A percentile compares a stretch with the other conserved stretches of the same genome.
Conservation (phyloP, 2,797 vertebrate species). For the Taeniopygia guttata region DNA sequence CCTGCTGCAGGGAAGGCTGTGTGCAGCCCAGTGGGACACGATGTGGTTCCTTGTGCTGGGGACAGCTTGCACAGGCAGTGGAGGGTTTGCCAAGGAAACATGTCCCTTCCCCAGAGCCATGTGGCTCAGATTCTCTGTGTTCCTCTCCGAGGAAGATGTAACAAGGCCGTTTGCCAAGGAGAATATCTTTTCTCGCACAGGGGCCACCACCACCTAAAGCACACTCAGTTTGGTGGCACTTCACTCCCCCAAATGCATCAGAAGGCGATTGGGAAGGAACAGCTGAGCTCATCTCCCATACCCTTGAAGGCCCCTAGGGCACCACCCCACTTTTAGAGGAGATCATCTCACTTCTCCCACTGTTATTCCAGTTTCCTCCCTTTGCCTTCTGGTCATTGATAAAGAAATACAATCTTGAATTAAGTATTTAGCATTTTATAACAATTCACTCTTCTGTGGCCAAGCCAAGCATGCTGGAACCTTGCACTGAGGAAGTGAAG, state of each 20-base stretch:
- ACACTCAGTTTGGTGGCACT: background rate
- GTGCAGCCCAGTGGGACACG: accelerated
- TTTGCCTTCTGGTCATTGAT: background rate
- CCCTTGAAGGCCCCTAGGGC: background rate
- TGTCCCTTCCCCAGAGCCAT: background rate
- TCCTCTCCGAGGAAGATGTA: background rate
- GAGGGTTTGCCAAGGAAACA: background rate
- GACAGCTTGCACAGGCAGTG: background rate
- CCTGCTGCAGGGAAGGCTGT: background rate
- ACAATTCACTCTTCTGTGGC: background rate
- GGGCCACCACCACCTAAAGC: background rate
- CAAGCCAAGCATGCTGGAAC: accelerated
- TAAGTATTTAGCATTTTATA: background rate
- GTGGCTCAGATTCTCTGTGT: background rate
- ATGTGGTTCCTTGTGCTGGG: accelerated
- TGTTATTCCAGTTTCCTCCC: background rate
- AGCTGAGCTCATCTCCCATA: background rate
- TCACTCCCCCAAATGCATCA: background rate
- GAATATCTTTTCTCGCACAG: background rate
- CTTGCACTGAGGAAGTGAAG: background rate
- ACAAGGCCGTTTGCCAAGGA: background rate
- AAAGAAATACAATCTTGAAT: background rate
- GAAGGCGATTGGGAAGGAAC: background rate
- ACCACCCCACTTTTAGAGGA: background rate
- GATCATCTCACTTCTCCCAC: background rate